Evolutionary conservation across 37 sponge, comb jelly and placozoan species (phyloP).

Genomic region (Geodia barretti): DNA sequence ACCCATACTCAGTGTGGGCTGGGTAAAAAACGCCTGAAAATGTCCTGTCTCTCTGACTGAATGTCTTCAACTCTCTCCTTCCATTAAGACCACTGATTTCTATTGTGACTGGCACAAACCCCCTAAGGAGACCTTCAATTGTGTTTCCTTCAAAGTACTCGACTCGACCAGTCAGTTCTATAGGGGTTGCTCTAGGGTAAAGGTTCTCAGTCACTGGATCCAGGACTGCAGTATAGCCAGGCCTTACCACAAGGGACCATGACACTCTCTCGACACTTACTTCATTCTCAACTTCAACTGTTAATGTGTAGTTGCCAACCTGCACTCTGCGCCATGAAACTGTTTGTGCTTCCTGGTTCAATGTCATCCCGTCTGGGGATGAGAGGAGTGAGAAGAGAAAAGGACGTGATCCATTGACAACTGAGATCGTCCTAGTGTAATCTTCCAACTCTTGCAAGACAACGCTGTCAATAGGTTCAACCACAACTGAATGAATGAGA

Average conservation of each 20-base stretch:
- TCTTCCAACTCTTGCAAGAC: conserved; percentile 9
- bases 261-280: neutral
- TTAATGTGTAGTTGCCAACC: conserved; percentile 36
- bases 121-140: neutral
- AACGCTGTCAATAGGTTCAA: conserved; percentile 1
- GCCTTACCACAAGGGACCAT: conserved; percentile 9
- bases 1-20: conserved; percentile 29
- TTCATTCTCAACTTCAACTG: conserved; percentile 20
- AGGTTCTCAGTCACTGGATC: conserved; percentile 2
- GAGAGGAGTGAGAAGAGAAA: conserved; percentile 19
- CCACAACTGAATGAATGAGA: conserved; percentile 18
- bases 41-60: conserved; percentile 3
- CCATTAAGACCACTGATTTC: conserved; percentile 3
- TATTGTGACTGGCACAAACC: conserved; percentile 34
- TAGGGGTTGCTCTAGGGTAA: conserved; percentile 13
- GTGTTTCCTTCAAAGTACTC: conserved; percentile 1
- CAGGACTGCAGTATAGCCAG: conserved; percentile 23
- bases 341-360: neutral
- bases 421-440: neutral
- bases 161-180: conserved; percentile 14
- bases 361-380: conserved; percentile 6
- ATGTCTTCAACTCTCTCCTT: conserved; percentile 13
- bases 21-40: conserved; percentile 28
- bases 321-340: conserved; percentile 16
- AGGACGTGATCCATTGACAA: conserved; percentile 24